Evolutionary conservation across 2,113 vertebrate species (phyloP).

Genomic region (Oncorhynchus keta): DNA sequence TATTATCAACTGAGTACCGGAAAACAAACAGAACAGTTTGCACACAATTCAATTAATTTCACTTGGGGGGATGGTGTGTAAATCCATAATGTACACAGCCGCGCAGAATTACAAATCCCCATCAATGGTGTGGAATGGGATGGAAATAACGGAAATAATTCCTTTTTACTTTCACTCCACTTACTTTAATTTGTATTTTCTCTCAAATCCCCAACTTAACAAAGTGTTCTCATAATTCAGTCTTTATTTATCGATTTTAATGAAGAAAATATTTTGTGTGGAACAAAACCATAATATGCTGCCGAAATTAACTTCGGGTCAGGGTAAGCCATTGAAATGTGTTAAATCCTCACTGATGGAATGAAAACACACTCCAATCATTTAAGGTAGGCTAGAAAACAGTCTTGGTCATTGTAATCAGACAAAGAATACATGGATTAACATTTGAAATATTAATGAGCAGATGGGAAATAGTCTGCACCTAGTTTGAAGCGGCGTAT

Average conservation of each 20-base stretch:
- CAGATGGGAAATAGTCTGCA: neutral
- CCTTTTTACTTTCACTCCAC: slow-evolving; percentile 64
- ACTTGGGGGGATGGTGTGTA: slow-evolving; percentile 16
- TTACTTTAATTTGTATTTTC: slow-evolving; percentile 69
- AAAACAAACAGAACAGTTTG: slow-evolving; percentile 24
- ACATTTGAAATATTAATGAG: neutral
- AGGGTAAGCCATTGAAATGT: slow-evolving; percentile 43
- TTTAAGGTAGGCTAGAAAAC: slow-evolving; percentile 6
- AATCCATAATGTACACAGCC: slow-evolving; percentile 42
- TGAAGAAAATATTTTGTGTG: slow-evolving; percentile 36
- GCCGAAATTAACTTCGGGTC: slow-evolving; percentile 8
- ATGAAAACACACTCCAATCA: slow-evolving; percentile 18
- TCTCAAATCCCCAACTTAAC: slow-evolving; percentile 51
- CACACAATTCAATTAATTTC: slow-evolving; percentile 52
- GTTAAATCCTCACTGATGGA: slow-evolving; percentile 28
- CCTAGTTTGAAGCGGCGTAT: neutral
- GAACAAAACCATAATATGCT: slow-evolving; percentile 49
- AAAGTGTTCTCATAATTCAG: slow-evolving; percentile 61
- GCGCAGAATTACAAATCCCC: slow-evolving; percentile 50
- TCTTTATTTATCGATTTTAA: slow-evolving; percentile 52
- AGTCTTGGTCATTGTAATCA: slow-evolving; percentile 2
- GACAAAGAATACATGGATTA: slow-evolving; percentile 2
- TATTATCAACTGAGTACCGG: slow-evolving; percentile 28
- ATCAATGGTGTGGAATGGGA: slow-evolving; percentile 54
- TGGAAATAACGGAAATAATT: slow-evolving; percentile 58